phyloP scores from a whole-genome alignment of 2,113 vertebrate genomes.

The Xenotilapia caudafasciata region DNA sequence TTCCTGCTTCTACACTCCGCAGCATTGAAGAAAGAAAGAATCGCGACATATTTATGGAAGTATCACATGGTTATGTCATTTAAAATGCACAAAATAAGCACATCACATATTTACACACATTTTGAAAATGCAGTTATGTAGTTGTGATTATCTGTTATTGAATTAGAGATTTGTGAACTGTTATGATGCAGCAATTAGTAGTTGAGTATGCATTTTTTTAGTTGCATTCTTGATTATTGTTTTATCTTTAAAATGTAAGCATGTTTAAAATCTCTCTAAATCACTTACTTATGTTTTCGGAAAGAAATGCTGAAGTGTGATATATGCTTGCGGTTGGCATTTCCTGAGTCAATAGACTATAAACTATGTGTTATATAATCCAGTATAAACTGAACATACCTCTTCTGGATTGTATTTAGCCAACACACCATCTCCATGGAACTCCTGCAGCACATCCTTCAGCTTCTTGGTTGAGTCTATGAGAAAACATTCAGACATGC shows the following conservation, averaged over 20 bases:
- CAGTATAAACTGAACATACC: conserved; percentile 59
- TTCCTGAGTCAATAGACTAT: background rate
- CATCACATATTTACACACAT: background rate
- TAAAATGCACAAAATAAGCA: background rate
- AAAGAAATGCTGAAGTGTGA: background rate
- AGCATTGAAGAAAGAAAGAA: conserved; percentile 46
- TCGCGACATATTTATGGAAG: background rate
- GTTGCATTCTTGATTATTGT: background rate
- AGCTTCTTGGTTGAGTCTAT: conserved; percentile 94
- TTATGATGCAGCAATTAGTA: background rate
- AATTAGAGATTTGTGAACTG: background rate
- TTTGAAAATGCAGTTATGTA: background rate
- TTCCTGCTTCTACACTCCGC: conserved; percentile 81
- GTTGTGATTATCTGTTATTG: rapidly evolving
- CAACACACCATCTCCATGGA: conserved; percentile 88
- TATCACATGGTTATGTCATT: background rate
- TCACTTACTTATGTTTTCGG: background rate
- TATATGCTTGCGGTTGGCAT: background rate
- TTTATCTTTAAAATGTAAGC: background rate
- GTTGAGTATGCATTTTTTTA: background rate
- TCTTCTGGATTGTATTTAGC: conserved; percentile 93
- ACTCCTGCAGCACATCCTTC: conserved; percentile 93
- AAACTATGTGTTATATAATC: background rate
- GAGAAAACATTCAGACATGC: conserved; percentile 11
- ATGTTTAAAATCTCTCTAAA: background rate